Conservation (phyloP, 2,797 vertebrate species). For the Pseudopleuronectes americanus region DNA sequence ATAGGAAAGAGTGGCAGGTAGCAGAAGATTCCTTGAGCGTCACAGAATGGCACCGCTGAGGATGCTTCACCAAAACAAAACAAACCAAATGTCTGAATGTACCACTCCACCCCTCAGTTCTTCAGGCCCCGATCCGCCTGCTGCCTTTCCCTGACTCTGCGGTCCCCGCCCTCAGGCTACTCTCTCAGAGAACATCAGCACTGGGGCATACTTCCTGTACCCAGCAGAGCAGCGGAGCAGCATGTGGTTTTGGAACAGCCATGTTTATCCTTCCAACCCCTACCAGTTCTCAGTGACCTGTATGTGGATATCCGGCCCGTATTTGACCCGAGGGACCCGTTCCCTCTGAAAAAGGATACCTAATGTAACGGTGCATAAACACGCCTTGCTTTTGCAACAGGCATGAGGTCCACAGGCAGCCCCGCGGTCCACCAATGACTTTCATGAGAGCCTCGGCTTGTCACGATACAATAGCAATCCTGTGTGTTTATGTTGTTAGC, state of each 20-base stretch:
- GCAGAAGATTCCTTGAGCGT: conserved; percentile 23
- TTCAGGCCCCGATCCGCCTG: conserved; percentile 28
- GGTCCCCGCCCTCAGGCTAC: conserved; percentile 69
- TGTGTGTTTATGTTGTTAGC: conserved; percentile 94
- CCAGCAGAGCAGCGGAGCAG: conserved; percentile 87
- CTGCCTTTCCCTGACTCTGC: conserved; percentile 53
- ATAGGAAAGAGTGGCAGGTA: conserved; percentile 27
- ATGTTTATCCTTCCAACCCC: conserved; percentile 90
- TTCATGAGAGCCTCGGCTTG: conserved; percentile 88
- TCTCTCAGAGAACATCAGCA: conserved; percentile 81
- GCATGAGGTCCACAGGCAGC: conserved; percentile 91
- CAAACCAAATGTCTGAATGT: conserved; percentile 45
- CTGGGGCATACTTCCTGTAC: conserved; percentile 86
- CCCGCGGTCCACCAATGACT: conserved; percentile 84
- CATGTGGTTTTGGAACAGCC: conserved; percentile 92
- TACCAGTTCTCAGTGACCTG: conserved; percentile 93
- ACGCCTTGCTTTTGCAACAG: conserved; percentile 96
- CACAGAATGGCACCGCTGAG: conserved; percentile 42
- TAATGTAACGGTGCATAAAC: conserved; percentile 97
- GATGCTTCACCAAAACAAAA: conserved; percentile 38
- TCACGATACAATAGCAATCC: conserved; percentile 94
- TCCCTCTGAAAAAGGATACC: conserved; percentile 99
- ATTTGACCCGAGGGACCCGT: conserved; percentile 96
- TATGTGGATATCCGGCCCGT: conserved; percentile 96
- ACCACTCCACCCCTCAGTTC: conserved; percentile 29